Base-by-base conservation (phyloP, 2,888 invertebrate species). In the Diadegma fenestrale region DNA sequence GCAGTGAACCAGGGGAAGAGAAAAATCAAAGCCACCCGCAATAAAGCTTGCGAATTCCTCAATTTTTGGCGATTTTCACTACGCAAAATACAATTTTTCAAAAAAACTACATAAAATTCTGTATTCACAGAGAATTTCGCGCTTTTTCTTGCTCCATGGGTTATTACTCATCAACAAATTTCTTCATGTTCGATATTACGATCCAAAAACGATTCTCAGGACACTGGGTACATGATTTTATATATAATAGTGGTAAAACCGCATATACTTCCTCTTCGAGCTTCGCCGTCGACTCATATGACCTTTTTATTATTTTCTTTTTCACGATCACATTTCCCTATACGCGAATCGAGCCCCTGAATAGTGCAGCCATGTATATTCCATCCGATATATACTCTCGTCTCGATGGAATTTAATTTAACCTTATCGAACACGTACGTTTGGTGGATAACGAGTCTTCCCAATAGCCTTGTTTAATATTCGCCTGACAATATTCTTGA, bases 371-470 rank as follows among this genome's bases (percentile, higher is more conserved):
- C 37, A 19, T 69, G 58, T 76, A 58, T 68, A 58, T 68, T 68
- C 22, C 17, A 33, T 33, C 10, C 64, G 37, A 48, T 43, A 66
- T 58, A 10, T 51, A 17, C 45, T 63, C 72, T 48, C 54, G 61
- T 81, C 33, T 8, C 78, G 51, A 22, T 12, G 84, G 81, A 84
- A 84, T 84, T 84, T 78, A 48, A 81, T 81, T 84, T 84, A 73
- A 61, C 69, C 78, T 78, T 80, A 73, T 81, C 84, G 80, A 66
- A 80, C 64, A 71, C 73, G 37, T 61, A 68, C 66, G 61, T 41
- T 41, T 19, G 10, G 12, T 14, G n/a, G 63, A 69, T 79, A 83
- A 78, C 78, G 69, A 83, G 45, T 41, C 68, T 51, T 26, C 26
- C 19, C n/a, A 43, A 14, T 37, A n/a, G 7, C 8, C 63, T 33